phyloP scores from a whole-genome alignment of 2,888 invertebrate genomes.

The Epistrophella euchroma region DNA sequence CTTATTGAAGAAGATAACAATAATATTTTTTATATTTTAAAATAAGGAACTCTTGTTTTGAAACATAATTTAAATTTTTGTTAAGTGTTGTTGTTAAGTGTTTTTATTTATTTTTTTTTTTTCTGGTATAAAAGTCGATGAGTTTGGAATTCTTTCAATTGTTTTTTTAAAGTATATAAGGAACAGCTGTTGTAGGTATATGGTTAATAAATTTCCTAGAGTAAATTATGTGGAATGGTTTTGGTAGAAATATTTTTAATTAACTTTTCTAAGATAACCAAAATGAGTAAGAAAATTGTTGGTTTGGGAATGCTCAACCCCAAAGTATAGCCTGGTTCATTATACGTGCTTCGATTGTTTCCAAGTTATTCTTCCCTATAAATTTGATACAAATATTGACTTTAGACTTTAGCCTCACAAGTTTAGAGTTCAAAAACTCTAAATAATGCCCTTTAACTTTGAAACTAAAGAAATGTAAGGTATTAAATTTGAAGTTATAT shows the following conservation, averaged over 20 bases:
- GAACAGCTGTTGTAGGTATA: slow-evolving; percentile 53
- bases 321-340: background rate
- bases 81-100: background rate
- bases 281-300: background rate
- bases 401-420: background rate
- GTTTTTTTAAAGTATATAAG: background rate
- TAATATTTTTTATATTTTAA: background rate
- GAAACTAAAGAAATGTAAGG: too few relatives aligned
- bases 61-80: background rate
- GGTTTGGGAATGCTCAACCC: background rate
- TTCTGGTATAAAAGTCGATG: slow-evolving; percentile 3
- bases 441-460: too few relatives aligned
- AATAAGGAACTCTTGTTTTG: background rate
- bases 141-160: slow-evolving; percentile 31
- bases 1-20: background rate
- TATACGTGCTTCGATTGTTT: background rate
- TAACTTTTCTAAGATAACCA: slow-evolving; percentile 41
- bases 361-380: background rate
- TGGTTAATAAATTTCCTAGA: slow-evolving; percentile 43
- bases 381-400: background rate
- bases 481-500: too few relatives aligned
- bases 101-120: background rate
- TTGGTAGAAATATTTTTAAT: slow-evolving; percentile 58
- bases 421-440: background rate
- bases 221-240: slow-evolving; percentile 50